phyloP scores from a whole-genome alignment of 1,140 invertebrate genomes.

The Cotesia typhae region DNA sequence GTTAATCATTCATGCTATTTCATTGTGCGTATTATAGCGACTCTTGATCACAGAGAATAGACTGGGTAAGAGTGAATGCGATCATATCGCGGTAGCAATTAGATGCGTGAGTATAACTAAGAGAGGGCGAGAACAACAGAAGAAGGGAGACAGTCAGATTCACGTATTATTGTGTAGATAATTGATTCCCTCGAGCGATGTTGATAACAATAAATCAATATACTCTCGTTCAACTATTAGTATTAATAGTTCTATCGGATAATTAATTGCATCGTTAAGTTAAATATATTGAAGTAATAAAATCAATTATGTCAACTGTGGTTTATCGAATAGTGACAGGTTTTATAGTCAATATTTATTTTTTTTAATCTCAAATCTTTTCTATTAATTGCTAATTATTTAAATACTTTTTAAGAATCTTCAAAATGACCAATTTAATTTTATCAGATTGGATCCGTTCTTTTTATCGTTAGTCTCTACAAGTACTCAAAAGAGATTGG shows the following conservation, averaged over 20 bases:
- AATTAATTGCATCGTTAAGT: too few relatives aligned
- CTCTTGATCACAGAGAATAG: conserved; percentile 4
- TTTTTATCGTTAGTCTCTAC: too few relatives aligned
- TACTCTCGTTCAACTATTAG: conserved; percentile 6
- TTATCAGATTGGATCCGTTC: too few relatives aligned
- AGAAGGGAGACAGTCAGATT: background rate
- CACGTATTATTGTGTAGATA: background rate
- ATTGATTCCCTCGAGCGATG: conserved; percentile 17
- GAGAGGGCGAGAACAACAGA: conserved; percentile 10
- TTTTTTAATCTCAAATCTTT: too few relatives aligned
- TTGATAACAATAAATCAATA: conserved; percentile 15
- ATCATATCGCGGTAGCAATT: conserved; percentile 1
- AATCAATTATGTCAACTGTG: too few relatives aligned
- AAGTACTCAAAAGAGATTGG: too few relatives aligned
- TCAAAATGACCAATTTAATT: too few relatives aligned
- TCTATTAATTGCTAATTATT: too few relatives aligned
- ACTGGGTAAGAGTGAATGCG: background rate
- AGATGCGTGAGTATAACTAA: conserved; percentile 20
- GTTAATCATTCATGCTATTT: conserved; percentile 42
- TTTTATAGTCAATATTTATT: background rate
- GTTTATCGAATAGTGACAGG: too few relatives aligned
- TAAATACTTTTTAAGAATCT: too few relatives aligned
- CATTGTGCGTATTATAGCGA: conserved; percentile 2
- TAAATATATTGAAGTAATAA: too few relatives aligned
- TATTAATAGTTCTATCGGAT: background rate